These are phyloP conservation scores for Scaptomyza cyrtandrae DNA, from an alignment of 2,888 invertebrate genomes.

Conservation along the genomic window DNA sequence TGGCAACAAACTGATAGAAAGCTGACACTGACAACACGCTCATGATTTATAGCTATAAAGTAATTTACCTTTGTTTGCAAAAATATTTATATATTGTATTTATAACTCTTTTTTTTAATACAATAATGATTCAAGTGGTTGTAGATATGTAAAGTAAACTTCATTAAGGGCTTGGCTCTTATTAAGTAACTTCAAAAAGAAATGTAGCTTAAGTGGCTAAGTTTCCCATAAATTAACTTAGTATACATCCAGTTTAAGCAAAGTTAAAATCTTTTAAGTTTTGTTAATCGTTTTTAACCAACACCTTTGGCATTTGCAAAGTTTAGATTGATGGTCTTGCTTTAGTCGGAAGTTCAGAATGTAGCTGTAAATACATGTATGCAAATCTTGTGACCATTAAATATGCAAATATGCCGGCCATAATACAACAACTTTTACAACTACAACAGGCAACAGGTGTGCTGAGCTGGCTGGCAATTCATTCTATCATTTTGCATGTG, in stretches of 20 bases:
- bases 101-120: background rate
- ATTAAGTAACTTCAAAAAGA: background rate
- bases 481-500: slow-evolving; percentile 46
- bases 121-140: background rate
- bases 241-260: background rate
- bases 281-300: slow-evolving; percentile 4
- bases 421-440: slow-evolving; percentile 9
- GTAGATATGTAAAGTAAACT: too few relatives aligned
- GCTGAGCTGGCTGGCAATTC: background rate
- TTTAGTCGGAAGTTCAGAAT: slow-evolving; percentile 36
- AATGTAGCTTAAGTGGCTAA: too few relatives aligned
- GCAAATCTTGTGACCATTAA: slow-evolving; percentile 41
- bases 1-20: slow-evolving; percentile 40
- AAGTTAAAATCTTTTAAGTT: background rate
- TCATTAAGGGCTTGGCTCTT: too few relatives aligned
- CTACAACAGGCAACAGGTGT: slow-evolving; percentile 60
- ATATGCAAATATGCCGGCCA: slow-evolving; percentile 48
- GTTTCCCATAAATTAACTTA: too few relatives aligned
- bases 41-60: slow-evolving; percentile 27
- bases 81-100: background rate
- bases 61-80: background rate
- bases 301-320: slow-evolving; percentile 29
- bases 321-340: slow-evolving; percentile 41
- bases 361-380: slow-evolving; percentile 39
- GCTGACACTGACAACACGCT: slow-evolving; percentile 25